Base-by-base conservation (phyloP, 2,113 vertebrate genomes). In the Ibidorhyncha struthersii region DNA sequence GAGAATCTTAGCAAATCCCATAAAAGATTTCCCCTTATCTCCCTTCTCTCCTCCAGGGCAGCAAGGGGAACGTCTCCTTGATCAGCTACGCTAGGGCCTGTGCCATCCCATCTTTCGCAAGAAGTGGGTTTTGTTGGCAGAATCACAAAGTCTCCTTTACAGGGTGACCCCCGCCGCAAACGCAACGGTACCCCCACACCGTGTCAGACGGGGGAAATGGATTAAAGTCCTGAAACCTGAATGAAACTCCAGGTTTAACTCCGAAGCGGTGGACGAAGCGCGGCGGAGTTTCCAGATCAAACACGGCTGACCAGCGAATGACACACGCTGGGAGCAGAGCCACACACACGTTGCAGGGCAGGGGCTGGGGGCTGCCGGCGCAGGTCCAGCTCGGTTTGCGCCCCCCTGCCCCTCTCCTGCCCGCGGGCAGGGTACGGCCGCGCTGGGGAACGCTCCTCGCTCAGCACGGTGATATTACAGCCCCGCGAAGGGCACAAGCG, bases 321-420 rank as follows among this genome's bases (percentile, higher is more conserved):
- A 15, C 59, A 52, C 12, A 7, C 8, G 1, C n/a, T 4, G 63
- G 53, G 53, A 34, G 38, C 71, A 65, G 49, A 45, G 26, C 27
- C 15, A 12, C 0, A 0, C 8, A 4, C 1, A 0, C 4, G 36
- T 3, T 4, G 25, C 58, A 77, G 69, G 45, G 55, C 61, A 69
- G 66, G 41, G 59, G 61, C 45, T 61, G 2, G 4, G 30, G 18
- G 76, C 49, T 50, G 49, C 49, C 49, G 12, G 6, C 49, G 21
- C 22, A 25, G 59, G 20, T 43, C n/a, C 70, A 20, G 63, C 76
- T 55, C 25, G 16, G 2, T 27, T 23, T 47, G 53, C 15, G 50
- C 62, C 55, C 12, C 53, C 3, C 67, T 18, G 62, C 61, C 40
- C 56, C 26, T 16, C 18, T 53, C n/a, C 66, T 29, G 45, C 8